Base-by-base conservation (phyloP, 1,140 invertebrate genomes). In the Harpegnathos saltator region DNA sequence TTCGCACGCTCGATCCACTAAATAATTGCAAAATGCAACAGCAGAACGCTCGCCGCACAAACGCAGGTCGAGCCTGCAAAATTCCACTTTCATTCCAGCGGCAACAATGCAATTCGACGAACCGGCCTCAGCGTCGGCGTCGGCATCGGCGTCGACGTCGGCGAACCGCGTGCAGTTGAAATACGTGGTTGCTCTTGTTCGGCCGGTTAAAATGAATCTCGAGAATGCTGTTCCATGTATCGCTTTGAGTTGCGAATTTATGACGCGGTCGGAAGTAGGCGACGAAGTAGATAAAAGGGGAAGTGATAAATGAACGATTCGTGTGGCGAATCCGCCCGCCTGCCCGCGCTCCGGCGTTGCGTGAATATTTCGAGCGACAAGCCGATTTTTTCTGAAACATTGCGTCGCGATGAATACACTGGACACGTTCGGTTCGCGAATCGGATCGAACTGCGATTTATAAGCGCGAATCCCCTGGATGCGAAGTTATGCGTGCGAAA, bases 221-320 rank as follows among this genome's bases (percentile, higher is more conserved):
- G 14, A 75, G 44, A 75, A 63, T 29, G 59, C 5, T 63, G 38
- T 14, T 75, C 63, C 63, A 63, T 52, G n/a, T 52, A 75, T 63
- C n/a, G 44, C 38, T 62, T 63, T 75, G 59, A 63, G 44, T 44
- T 33, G 26, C 24, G 59, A 75, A 75, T 75, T 75, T 75, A 75
- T 75, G 38, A 63, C 24, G n/a, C 24, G 24, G 24, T 44, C 26
- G n/a, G 59, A 52, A 75, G 24, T 61, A 74, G 38, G 72, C 56
- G 26, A 29, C 69, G 17, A 14, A 50, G 24, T 11, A 75, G 59
- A 75, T 75, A 75, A 75, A 75, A 48, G 73, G 38, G 38, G 58
- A 63, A 63, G 44, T 52, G 73, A 75, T 75, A 62, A 75, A 75
- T 63, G 44, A 75, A 63, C 38, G 73, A 12, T 7, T 24, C 44